A percentile compares a stretch with the other conserved stretches of the same genome.
Conservation (phyloP, 2,113 vertebrate genomes). For the Burhinus oedicnemus region DNA sequence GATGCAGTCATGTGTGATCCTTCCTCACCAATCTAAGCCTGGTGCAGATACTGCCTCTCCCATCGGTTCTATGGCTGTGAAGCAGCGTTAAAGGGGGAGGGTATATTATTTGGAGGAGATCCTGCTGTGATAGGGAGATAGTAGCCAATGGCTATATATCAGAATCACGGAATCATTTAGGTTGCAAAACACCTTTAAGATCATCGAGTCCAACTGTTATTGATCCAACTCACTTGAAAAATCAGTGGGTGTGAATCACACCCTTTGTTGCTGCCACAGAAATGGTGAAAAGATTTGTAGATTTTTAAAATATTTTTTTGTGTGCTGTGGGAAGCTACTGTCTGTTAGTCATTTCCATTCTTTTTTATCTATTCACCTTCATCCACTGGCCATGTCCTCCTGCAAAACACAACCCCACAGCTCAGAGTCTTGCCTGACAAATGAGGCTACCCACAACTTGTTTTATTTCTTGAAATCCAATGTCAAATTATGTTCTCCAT, state of each 20-base stretch:
- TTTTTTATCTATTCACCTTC: background rate
- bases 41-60: background rate
- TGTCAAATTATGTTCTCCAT: background rate
- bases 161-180: background rate
- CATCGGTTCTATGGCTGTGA: background rate
- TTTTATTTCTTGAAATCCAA: slow-evolving; percentile 18
- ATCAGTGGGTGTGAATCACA: background rate
- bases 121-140: background rate
- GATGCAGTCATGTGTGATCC: background rate
- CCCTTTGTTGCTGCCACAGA: background rate
- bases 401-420: background rate
- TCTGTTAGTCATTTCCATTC: background rate
- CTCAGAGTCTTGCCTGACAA: background rate
- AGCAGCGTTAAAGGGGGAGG: background rate
- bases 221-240: background rate
- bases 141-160: background rate
- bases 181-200: background rate
- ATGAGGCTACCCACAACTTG: background rate
- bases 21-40: background rate
- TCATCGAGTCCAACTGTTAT: background rate
- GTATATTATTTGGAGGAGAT: background rate
- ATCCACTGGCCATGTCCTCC: background rate
- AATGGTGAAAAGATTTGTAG: background rate
- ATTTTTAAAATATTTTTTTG: background rate
- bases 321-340: background rate